Evolutionary conservation across 2,888 invertebrate species (phyloP).

Genomic region (Dastarcus helophoroides): DNA sequence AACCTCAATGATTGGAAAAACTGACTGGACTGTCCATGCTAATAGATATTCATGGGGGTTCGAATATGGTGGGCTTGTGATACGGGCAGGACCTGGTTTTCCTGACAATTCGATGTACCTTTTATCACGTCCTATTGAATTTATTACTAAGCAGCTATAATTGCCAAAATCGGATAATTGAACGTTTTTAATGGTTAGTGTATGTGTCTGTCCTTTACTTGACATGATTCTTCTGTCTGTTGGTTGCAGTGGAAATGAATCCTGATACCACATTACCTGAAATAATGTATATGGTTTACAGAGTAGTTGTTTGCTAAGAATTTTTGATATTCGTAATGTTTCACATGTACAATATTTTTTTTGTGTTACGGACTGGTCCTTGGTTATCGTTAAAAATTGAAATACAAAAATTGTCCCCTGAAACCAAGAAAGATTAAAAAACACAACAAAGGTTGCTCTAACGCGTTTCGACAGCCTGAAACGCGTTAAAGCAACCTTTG

Average conservation of each 20-base stretch:
- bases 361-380: too few relatives aligned
- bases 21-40: constrained; percentile 55
- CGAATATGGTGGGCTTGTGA: constrained; percentile 49
- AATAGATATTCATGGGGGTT: constrained; percentile 51
- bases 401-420: too few relatives aligned
- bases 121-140: constrained; percentile 36
- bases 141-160: constrained; percentile 37
- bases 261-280: constrained; percentile 54
- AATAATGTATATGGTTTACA: constrained; percentile 14
- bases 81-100: constrained; percentile 51
- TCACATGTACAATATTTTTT: too few relatives aligned
- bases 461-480: too few relatives aligned
- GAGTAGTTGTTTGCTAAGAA: too few relatives aligned
- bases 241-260: constrained; percentile 48
- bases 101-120: constrained; percentile 52
- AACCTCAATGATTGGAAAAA: constrained; percentile 52
- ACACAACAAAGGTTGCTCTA: too few relatives aligned
- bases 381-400: too few relatives aligned
- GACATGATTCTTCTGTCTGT: constrained; percentile 52
- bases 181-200: constrained; percentile 46
- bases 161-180: constrained; percentile 53
- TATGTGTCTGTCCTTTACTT: constrained; percentile 46
- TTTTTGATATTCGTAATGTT: constrained; percentile 3
- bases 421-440: too few relatives aligned
- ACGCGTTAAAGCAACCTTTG: too few relatives aligned